phyloP scores from a whole-genome alignment of 2,888 invertebrate genomes.

The Cartodere bifasciata region DNA sequence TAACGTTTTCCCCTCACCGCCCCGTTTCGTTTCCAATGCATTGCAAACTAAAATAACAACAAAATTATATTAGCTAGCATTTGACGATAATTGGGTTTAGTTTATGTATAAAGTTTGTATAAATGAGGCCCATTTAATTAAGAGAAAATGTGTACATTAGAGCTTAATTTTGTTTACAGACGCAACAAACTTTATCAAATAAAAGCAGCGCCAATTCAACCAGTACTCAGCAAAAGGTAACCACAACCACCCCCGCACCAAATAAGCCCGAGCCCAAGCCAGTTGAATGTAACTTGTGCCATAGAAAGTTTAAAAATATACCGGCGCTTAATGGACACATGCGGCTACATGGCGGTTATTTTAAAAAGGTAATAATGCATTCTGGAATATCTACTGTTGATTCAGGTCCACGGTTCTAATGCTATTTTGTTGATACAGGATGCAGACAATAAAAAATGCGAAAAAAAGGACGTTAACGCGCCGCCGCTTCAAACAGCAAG shows the following conservation, averaged over 20 bases:
- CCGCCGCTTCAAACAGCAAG: constrained; percentile 87
- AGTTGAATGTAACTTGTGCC: constrained; percentile 90
- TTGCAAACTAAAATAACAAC: too few species aligned
- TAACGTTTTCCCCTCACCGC: too few species aligned
- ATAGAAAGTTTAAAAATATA: constrained; percentile 92
- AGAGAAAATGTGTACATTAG: not conserved
- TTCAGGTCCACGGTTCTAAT: too few species aligned
- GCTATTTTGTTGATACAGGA: constrained; percentile 41
- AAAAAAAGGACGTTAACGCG: constrained; percentile 70
- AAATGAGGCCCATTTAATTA: too few species aligned
- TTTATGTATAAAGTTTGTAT: too few species aligned
- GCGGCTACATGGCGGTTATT: constrained; percentile 94
- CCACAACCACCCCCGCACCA: constrained; percentile 29
- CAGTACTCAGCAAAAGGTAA: constrained; percentile 30
- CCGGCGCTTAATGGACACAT: constrained; percentile 97
- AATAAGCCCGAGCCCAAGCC: constrained; percentile 60
- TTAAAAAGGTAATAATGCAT: constrained; percentile 63
- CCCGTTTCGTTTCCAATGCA: too few species aligned
- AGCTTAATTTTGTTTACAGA: constrained; percentile 18
- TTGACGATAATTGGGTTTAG: too few species aligned
- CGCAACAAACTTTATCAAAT: constrained; percentile 25
- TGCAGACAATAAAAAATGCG: constrained; percentile 72
- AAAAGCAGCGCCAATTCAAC: constrained; percentile 23
- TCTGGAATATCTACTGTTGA: too few species aligned
- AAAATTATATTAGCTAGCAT: too few species aligned